These are phyloP conservation scores for Calameuta filiformis DNA, from an alignment of 2,888 invertebrate species.

Conservation along the genomic window DNA sequence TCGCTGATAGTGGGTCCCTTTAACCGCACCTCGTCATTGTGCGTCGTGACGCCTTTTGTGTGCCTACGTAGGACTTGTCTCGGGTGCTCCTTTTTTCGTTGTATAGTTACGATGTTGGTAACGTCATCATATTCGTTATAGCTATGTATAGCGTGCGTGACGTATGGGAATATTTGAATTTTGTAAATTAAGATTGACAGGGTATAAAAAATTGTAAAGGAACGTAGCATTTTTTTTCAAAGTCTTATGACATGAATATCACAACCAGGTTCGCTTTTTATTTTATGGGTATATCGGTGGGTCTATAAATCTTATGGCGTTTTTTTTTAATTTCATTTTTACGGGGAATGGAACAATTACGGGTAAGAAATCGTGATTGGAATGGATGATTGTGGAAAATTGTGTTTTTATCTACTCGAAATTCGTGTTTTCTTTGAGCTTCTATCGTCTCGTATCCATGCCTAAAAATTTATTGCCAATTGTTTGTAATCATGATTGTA, in stretches of 20 bases:
- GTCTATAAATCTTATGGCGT: background rate
- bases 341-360: background rate
- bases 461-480: too few relatives aligned
- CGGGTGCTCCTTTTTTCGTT: background rate
- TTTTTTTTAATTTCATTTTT: background rate
- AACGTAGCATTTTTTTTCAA: background rate
- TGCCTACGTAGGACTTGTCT: background rate
- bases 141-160: background rate
- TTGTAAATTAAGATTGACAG: background rate
- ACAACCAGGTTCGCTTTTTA: background rate
- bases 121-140: background rate
- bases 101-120: background rate
- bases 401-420: too few relatives aligned
- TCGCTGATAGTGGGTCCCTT: background rate
- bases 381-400: too few relatives aligned
- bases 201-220: background rate
- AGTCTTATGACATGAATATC: background rate
- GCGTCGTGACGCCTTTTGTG: background rate
- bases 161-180: background rate
- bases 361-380: too few relatives aligned
- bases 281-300: background rate
- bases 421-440: too few relatives aligned
- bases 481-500: too few relatives aligned
- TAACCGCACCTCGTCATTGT: background rate
- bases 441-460: too few relatives aligned